Base-by-base conservation (phyloP, 2,888 invertebrate genomes). In the Latrodectus elegans region DNA sequence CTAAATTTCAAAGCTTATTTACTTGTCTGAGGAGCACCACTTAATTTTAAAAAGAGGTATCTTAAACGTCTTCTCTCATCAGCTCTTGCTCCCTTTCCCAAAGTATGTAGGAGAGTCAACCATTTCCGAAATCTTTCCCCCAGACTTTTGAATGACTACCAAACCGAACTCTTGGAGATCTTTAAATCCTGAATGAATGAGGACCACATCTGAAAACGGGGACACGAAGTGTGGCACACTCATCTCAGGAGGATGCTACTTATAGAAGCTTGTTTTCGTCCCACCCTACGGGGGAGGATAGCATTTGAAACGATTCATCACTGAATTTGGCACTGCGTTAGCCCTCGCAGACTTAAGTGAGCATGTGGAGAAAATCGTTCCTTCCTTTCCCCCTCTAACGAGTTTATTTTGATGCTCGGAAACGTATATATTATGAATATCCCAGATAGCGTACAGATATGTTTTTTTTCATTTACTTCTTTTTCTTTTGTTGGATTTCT, bases 361-460 rank as follows among this genome's bases (percentile, higher is more conserved):
- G 51, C 60, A 60, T 60, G 60, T n/a, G n/a, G 60, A 60, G 60
- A 60, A 60, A 10, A 60, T 60, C 12, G 60, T n/a, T 38, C 38
- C 4, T 60, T 60, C 60, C 60, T 15, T 60, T 38, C 68, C 67
- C 53, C 64, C 38, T 67, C 65, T 72, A 80, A 72, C 80, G 80
- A 80, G 80, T 80, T 80, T 80, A 80, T 80, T 80, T 80, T 80
- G 64, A 80, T 72, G 72, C 60, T 65, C 15, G 38, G 65, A 72
- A 80, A 73, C 51, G 51, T 80, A 80, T 80, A 80, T 80, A 72
- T 72, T 73, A 64, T 65, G 80, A 73, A 72, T 80, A 80, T 12
- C 51, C 38, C 9, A 15, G 26, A 14, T 60, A 60, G n/a, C 75
- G 49, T 55, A 60, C 55, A 22, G 26, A 9, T 6, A 17, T 55